Evolutionary conservation across 2,113 vertebrate genomes (phyloP).

Genomic region (Glaucidium brasilianum): DNA sequence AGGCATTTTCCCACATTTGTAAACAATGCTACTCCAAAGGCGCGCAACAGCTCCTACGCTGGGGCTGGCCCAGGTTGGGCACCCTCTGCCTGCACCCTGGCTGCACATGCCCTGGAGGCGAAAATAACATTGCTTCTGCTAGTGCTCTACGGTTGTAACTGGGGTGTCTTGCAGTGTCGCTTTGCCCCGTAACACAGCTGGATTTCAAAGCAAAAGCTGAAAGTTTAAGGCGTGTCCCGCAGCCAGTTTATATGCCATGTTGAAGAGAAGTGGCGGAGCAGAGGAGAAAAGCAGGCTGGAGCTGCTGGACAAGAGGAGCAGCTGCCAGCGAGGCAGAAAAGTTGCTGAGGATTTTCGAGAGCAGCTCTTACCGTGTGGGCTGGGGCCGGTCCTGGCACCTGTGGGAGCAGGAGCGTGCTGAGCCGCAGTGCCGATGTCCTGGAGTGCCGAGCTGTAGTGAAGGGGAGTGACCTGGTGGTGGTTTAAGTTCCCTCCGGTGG

Average conservation of each 20-base stretch:
- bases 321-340: neutral
- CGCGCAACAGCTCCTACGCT: accelerated
- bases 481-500: constrained; percentile 71
- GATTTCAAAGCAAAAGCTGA: neutral
- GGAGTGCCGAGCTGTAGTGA: constrained; percentile 30
- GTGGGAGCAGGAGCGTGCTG: neutral
- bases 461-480: constrained; percentile 58
- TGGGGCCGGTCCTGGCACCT: neutral
- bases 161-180: accelerated
- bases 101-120: neutral
- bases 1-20: neutral
- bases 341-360: neutral
- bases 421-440: neutral
- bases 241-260: neutral
- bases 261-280: neutral
- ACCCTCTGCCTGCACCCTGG: neutral
- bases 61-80: neutral
- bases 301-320: neutral
- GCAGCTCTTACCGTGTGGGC: constrained; percentile 60
- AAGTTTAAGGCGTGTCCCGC: neutral
- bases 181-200: neutral
- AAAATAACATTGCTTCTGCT: neutral
- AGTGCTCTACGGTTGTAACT: accelerated
- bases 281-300: neutral
- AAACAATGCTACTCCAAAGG: neutral